Evolutionary conservation across 2,888 invertebrate genomes (phyloP), one percentile per base, ranked within the genome.

Genomic region (Timema podura): DNA sequence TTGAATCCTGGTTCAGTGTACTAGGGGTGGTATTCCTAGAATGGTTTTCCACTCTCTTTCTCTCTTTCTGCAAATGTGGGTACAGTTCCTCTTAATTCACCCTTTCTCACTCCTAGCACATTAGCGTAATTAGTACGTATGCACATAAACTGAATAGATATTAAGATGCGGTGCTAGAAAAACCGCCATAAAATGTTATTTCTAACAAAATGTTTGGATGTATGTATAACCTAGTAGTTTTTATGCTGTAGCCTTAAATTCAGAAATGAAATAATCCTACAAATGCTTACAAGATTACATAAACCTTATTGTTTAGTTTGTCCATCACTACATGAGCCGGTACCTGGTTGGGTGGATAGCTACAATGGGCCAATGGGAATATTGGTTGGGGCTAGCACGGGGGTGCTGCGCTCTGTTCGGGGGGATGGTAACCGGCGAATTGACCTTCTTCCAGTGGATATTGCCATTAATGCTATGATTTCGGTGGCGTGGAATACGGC

Each of bases 371-470:
- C 85, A 13, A 84, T 84, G 81, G 85, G 75, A 7, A 70, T 80
- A 13, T 71, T 80, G 49, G 71, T 76, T 16, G 77, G 76, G 9
- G 74, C 79, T 16, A 80, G 84, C 16, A 83, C 83, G 74, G 86
- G 86, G 6, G 78, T 86, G 5, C 75, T 86, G 67, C 80, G 85
- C 6, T 82, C 84, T 10, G 82, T 85, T 80, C 80, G 81, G 70
- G 84, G 83, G 48, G 81, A 82, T 73, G 76, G 75, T 7, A 77
- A 78, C 5, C 80, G 81, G 8, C 80, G 82, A 6, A 83, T 84
- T 1, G 86, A 86, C 77, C 80, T 86, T 61, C 79, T 86, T n/a
- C 86, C 86, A 0, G 85, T 86, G 0, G 86, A 86, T 76, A 78
- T 84, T 70, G 82, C 83, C 0, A 81, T 83, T 47, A 86, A 85